Conservation (phyloP, 2,113 vertebrate genomes). For the Cynocephalus volans region DNA sequence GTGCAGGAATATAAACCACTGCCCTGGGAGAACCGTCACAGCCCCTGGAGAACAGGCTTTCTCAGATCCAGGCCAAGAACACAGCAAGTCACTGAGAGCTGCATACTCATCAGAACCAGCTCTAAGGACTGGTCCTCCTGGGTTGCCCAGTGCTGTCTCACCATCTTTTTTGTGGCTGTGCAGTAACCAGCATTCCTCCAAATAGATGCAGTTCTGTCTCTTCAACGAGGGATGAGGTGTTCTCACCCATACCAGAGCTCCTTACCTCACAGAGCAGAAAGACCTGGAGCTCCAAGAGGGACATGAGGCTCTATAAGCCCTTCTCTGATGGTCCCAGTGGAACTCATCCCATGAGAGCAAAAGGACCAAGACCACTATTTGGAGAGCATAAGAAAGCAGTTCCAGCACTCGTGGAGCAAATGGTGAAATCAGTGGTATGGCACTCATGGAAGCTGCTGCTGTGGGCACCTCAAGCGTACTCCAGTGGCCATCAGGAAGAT, state of each 20-base stretch:
- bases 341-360: neutral
- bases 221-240: neutral
- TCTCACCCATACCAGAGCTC: neutral
- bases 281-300: neutral
- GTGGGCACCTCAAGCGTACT: neutral
- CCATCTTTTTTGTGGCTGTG: neutral
- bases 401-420: neutral
- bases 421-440: fast-evolving
- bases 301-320: neutral
- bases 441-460: neutral
- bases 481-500: neutral
- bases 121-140: neutral
- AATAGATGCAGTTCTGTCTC: neutral
- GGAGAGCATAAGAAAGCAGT: neutral
- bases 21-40: conserved; percentile 10
- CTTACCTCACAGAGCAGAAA: neutral
- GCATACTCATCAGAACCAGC: neutral
- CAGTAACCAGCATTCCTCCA: neutral
- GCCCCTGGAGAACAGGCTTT: conserved; percentile 58
- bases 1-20: conserved; percentile 51
- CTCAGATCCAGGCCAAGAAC: conserved; percentile 13
- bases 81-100: neutral
- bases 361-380: neutral
- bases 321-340: no score
- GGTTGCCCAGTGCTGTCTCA: neutral